Base-by-base conservation (phyloP, 2,888 invertebrate genomes). In the Troglohyphantes excavatus region DNA sequence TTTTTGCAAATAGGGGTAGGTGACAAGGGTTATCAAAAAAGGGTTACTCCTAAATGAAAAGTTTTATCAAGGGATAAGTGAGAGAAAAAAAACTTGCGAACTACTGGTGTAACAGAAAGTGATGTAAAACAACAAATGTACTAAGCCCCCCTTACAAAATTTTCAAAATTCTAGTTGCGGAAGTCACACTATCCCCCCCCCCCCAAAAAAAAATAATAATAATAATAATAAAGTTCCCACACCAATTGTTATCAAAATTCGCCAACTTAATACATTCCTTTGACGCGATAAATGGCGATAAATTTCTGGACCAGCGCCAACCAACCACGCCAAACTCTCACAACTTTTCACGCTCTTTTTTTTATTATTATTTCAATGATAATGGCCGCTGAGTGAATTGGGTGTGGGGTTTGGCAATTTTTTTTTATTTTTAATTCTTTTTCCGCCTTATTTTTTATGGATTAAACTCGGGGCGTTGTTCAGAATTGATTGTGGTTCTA, bases 401-500 rank as follows among this genome's bases (percentile, higher is more conserved):
- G 23, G 53, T 53, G 53, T 53, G 53, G 53, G 53, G 9, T 13
- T 17, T 11, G 13, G 13, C n/a, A 17, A 53, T 53, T 53, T 53
- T 53, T 53, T 53, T 53, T 53, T 53, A 1, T 53, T n/a, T 53
- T 53, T 17, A 53, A 53, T 53, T 53, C n/a, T 53, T 53, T 53
- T 53, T 53, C 9, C 39, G 13, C 39, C 39, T 39, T 39, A 39
- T 39, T 53, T 53, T 53, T 53, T 53, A 53, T 53, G 53, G 53
- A 53, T n/a, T 53, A 9, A 33, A 33, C 3, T 33, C 9, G 13
- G 53, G 53, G n/a, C 17, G 53, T 13, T 61, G 59, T 46, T 9
- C 17, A 29, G 39, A 79, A 79, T 67, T 67, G 79, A 79, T 79
- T 79, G n/a, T 53, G 46, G 29, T 68, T 63, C 79, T 79, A 79